Evolutionary conservation across 2,888 invertebrate species (phyloP).

Genomic region (Spisula solida): DNA sequence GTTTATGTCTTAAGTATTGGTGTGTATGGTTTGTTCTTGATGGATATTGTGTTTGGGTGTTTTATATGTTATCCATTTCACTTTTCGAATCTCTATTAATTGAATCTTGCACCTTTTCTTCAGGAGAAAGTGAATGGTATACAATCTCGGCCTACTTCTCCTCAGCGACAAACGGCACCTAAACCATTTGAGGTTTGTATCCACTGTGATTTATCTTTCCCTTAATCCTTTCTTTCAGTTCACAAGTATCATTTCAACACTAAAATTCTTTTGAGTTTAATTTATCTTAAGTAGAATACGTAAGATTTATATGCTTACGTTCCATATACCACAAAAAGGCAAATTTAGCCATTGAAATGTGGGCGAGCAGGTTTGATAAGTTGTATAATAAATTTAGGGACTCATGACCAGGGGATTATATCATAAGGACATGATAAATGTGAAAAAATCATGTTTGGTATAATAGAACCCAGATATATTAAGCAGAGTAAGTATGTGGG

Average conservation of each 20-base stretch:
- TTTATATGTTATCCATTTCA: slow-evolving; percentile 4
- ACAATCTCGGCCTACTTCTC: slow-evolving; percentile 57
- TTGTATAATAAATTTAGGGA: no score
- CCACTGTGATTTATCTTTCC: neutral
- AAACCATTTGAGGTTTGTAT: slow-evolving; percentile 77
- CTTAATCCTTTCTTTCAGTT: neutral
- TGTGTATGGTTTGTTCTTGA: neutral
- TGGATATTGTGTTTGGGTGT: neutral
- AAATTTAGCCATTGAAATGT: no score
- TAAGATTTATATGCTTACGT: neutral
- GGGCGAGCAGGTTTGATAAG: no score
- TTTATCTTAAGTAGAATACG: neutral
- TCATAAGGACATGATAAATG: no score
- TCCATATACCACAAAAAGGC: no score
- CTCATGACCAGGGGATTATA: no score
- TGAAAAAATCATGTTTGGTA: no score
- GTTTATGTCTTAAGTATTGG: neutral
- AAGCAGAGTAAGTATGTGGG: no score
- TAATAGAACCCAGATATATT: no score
- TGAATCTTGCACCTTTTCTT: slow-evolving; percentile 39
- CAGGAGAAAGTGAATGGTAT: slow-evolving; percentile 75
- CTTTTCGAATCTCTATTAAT: neutral
- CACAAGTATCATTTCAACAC: neutral
- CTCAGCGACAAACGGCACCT: slow-evolving; percentile 74
- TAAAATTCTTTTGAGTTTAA: neutral